These are phyloP conservation scores for Folsomia manolachei DNA, from an alignment of 2,888 invertebrate species.

Conservation along the genomic window DNA sequence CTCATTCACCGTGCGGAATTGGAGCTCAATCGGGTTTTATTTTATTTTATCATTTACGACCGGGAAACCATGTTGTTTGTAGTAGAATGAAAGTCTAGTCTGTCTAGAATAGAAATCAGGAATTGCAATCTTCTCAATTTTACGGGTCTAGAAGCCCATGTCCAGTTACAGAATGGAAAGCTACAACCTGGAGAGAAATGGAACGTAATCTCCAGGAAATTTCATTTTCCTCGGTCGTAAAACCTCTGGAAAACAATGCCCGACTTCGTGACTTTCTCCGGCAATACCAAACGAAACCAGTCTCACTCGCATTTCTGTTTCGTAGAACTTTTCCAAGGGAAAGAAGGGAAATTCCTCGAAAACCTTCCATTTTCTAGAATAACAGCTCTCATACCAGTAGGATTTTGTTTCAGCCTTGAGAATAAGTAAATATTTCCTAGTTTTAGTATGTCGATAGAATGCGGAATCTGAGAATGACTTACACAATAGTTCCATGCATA, in stretches of 20 bases:
- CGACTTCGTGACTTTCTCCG: not conserved
- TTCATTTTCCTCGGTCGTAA: slow-evolving; percentile 7
- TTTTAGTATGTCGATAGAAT: too few species aligned
- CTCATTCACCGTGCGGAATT: slow-evolving; percentile 16
- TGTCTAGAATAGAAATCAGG: slow-evolving; percentile 9
- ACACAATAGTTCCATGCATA: too few species aligned
- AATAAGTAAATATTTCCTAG: too few species aligned
- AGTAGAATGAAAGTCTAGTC: too few species aligned
- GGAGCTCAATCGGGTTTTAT: slow-evolving; percentile 13
- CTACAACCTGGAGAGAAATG: slow-evolving; percentile 27
- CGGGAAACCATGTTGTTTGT: slow-evolving; percentile 16
- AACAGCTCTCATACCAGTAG: not conserved
- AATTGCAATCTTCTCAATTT: slow-evolving; percentile 11
- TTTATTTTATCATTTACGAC: too few species aligned
- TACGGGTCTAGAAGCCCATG: slow-evolving; percentile 13
- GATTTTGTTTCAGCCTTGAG: too few species aligned
- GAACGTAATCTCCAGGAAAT: slow-evolving; percentile 14
- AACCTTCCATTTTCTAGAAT: not conserved
- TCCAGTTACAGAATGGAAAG: slow-evolving; percentile 27
- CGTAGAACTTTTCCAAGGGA: not conserved
- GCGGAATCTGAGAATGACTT: too few species aligned
- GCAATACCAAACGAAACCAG: not conserved
- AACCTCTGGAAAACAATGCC: not conserved
- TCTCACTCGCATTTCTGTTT: not conserved
- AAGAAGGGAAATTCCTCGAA: too few species aligned